A percentile compares a stretch with the other conserved stretches of the same genome.
Evolutionary conservation across 2,113 vertebrate genomes (phyloP).

Genomic region (Smithornis capensis): DNA sequence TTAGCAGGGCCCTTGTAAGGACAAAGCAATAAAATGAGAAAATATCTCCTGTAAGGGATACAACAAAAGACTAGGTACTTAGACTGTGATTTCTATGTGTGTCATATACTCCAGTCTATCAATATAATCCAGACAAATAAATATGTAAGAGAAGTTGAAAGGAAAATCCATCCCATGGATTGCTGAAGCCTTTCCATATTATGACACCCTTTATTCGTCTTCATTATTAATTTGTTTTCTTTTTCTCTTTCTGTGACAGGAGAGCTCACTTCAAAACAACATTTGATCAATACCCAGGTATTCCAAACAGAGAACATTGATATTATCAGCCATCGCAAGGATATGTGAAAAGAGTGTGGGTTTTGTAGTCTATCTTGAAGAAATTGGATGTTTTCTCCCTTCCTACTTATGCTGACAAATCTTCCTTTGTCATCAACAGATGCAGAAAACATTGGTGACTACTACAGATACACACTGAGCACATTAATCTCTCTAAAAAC

Average conservation of each 20-base stretch:
- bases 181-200: not conserved
- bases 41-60: not conserved
- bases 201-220: not conserved
- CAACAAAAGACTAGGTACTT: not conserved
- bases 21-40: not conserved
- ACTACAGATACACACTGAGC: not conserved
- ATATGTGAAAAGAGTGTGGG: not conserved
- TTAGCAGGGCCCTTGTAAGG: not conserved
- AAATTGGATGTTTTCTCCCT: not conserved
- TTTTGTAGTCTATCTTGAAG: not conserved
- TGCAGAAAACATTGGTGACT: not conserved
- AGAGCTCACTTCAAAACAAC: not conserved
- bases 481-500: not conserved
- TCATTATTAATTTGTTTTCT: not conserved
- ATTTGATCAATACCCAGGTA: not conserved
- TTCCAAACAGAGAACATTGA: not conserved
- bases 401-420: not conserved
- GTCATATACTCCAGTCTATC: not conserved
- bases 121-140: not conserved
- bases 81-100: not conserved
- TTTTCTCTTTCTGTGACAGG: not conserved
- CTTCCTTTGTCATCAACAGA: not conserved
- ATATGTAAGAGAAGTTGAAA: not conserved
- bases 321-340: not conserved
- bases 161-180: not conserved